Evolutionary conservation across 2,113 vertebrate genomes (phyloP), one percentile per base, ranked within the genome.

Genomic region (Thinocorus orbignyianus): DNA sequence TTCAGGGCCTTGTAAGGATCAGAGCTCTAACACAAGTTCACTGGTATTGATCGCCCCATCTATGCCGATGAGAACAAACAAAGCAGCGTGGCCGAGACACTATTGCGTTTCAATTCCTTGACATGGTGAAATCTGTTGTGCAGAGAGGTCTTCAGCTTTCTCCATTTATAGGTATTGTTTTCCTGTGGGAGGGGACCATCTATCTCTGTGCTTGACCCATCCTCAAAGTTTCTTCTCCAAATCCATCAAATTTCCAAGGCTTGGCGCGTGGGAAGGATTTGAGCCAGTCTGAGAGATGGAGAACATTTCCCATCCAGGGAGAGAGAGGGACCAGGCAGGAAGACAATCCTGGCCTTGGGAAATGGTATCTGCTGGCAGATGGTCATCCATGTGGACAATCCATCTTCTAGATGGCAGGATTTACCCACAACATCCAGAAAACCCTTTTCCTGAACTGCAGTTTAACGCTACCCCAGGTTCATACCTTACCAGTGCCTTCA

Each of bases 1-100:
- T 62, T 44, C 72, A 65, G 80, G 62, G 73, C 22, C 78, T 22
- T 46, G 57, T 62, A 57, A 89, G 92, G 86, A 85, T 39, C 66
- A 76, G 77, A 85, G 71, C 51, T 77, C 1, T 28, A 85, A 28
- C 62, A 64, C 5, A 18, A 65, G 48, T 52, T 94, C 57, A 51
- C n/a, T 26, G 28, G 14, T 62, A 78, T 69, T 23, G 86, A 69
- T 84, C 14, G 4, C 39, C 48, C 77, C 73, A 49, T 44, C 64
- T 25, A 10, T 7, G n/a, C 80, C 2, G 5, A 79, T 4, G 4
- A 74, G 86, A 88, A 31, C 82, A 91, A 77, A 86, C 91, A 93
- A 65, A 84, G 42, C 57, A 90, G 48, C 0, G 0, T 55, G 76
- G 26, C 64, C 25, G 55, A 76, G 68, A 74, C 23, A 30, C 14